Evolutionary conservation across 1,140 invertebrate genomes (phyloP), one percentile per base, ranked within the genome.

Genomic region (Scaptodrosophila lebanonensis): DNA sequence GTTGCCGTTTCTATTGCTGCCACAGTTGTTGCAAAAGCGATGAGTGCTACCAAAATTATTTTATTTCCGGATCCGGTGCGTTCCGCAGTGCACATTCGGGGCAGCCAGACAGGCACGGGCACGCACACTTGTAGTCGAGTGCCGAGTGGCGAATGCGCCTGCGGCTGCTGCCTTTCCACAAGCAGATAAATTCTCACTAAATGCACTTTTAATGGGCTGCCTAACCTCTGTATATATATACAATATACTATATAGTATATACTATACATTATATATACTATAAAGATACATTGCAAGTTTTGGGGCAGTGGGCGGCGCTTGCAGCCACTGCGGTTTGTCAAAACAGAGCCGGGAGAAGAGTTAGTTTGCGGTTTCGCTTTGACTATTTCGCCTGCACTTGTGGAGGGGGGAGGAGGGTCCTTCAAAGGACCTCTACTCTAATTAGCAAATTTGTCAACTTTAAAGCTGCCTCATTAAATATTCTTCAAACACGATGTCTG

Each of bases 361-460:
- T 82, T 82, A 82, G 76, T 82, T 82, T 82, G 75, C 58, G 75
- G 75, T 82, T 82, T 76, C 44, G 40, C 73, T 77, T 77, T 77
- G 73, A 77, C 73, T 79, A 79, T 79, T 79, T 69, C 69, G 70
- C 70, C 60, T 76, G 61, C 66, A 52, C 3, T 3, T 25, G 8
- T 25, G 22, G n/a, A n/a, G 22, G 22, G 3, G 3, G 22, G 3
- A 4, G 22, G 22, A 25, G 22, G 22, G 3, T 25, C 22, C n/a
- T 25, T 25, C 22, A 25, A 25, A n/a, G n/a, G n/a, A n/a, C n/a
- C n/a, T n/a, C n/a, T n/a, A 51, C 44, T 58, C 68, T 73, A 77
- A 77, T 77, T 77, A 77, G 73, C 50, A 69, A 79, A 73, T 77
- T 73, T 25, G 73, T 61, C 42, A 52, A 42, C 73, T 77, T 77